Conservation (phyloP, 2,888 invertebrate genomes). For the Schizotus pectinicornis region DNA sequence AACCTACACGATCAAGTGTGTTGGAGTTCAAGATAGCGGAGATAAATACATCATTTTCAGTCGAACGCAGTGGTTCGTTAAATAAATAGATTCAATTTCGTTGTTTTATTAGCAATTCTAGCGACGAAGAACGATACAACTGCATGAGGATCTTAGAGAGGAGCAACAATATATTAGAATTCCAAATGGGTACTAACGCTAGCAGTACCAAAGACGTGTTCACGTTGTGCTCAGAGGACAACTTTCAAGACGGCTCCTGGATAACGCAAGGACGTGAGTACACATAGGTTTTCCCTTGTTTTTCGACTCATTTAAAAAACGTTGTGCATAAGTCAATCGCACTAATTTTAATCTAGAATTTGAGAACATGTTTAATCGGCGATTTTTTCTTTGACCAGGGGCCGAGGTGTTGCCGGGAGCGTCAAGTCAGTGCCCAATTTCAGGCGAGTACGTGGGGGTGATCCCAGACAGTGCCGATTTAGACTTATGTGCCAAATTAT, state of each 20-base stretch:
- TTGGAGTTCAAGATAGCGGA: constrained; percentile 49
- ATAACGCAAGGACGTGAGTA: constrained; percentile 69
- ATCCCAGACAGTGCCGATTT: constrained; percentile 66
- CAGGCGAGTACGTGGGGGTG: constrained; percentile 69
- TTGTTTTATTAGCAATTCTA: constrained; percentile 49
- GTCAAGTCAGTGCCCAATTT: constrained; percentile 64
- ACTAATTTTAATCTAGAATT: background rate
- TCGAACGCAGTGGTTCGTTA: constrained; percentile 62
- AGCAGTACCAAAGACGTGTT: constrained; percentile 48
- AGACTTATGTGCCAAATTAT: constrained; percentile 68
- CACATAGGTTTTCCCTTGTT: constrained; percentile 7
- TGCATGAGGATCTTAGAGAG: constrained; percentile 67
- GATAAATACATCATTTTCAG: constrained; percentile 62
- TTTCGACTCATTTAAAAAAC: no score
- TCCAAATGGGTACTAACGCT: constrained; percentile 60
- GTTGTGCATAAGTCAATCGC: no score
- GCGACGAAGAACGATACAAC: constrained; percentile 65
- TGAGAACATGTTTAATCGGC: constrained; percentile 3
- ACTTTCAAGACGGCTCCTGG: constrained; percentile 64
- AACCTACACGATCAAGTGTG: constrained; percentile 62
- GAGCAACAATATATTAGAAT: constrained; percentile 67
- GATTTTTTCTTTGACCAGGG: constrained; percentile 31
- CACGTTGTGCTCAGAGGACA: constrained; percentile 51
- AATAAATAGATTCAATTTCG: background rate
- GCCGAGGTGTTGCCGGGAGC: constrained; percentile 36